Percentiles rank a stretch among this genome's conserved stretches.
phyloP scores from a whole-genome alignment of 2,797 vertebrate genomes.

The Peromyscus melanophrys region DNA sequence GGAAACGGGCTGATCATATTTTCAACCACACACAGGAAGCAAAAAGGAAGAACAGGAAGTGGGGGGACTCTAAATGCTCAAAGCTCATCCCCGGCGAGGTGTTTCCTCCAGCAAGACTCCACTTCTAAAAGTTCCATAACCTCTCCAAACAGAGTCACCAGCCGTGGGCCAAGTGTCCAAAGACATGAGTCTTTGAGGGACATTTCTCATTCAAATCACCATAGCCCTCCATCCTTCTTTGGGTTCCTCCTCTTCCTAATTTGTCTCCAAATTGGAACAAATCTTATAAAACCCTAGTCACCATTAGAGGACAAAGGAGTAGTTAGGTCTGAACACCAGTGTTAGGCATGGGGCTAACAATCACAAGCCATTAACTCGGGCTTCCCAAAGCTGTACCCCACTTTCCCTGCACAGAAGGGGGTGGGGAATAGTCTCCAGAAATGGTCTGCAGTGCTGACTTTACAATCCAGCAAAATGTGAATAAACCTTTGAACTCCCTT shows the following conservation, averaged over 20 bases:
- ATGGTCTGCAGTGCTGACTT: conserved; percentile 84
- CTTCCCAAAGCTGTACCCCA: conserved; percentile 73
- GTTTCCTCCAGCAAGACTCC: neutral
- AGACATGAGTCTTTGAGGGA: too few species aligned
- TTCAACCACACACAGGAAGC: neutral
- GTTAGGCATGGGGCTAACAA: conserved; percentile 52
- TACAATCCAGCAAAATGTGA: conserved; percentile 63
- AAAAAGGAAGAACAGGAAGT: neutral
- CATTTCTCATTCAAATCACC: neutral
- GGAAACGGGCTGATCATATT: neutral
- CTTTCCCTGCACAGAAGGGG: conserved; percentile 73
- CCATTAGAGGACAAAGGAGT: neutral
- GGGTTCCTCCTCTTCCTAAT: neutral
- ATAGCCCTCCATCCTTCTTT: neutral
- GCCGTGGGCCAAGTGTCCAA: neutral
- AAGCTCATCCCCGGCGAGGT: neutral
- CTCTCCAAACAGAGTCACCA: neutral
- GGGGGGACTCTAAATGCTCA: neutral
- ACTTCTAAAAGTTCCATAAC: neutral
- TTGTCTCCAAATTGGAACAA: neutral
- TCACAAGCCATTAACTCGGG: conserved; percentile 43
- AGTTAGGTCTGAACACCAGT: neutral
- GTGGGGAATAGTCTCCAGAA: conserved; percentile 73
- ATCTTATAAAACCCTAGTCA: neutral
- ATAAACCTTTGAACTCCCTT: conserved; percentile 73